Percentiles rank a stretch among this genome's conserved stretches.
Evolutionary conservation across 2,888 invertebrate genomes (phyloP).

Genomic region (Xiphydria camelus): DNA sequence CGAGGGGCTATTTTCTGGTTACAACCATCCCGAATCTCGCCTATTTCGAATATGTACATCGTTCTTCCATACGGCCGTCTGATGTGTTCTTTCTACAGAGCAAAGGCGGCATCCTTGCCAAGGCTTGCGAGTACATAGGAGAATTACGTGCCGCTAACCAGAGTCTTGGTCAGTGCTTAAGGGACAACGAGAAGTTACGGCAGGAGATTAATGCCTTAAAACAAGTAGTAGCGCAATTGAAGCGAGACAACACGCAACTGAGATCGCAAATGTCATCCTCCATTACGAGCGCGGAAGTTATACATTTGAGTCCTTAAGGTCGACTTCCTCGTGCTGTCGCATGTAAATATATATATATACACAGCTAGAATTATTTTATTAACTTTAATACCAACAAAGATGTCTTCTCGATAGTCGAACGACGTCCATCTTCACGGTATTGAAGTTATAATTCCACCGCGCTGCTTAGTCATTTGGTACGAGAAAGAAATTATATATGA

Average conservation of each 20-base stretch:
- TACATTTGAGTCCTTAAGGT: conserved; percentile 40
- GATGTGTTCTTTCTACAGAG: conserved; percentile 68
- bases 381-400: too few species aligned
- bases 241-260: conserved; percentile 76
- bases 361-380: too few species aligned
- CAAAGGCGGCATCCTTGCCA: conserved; percentile 93
- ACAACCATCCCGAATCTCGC: too few species aligned
- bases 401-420: too few species aligned
- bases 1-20: too few species aligned
- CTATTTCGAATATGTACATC: too few species aligned
- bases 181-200: conserved; percentile 74
- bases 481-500: too few species aligned
- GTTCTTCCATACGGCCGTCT: not conserved
- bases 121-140: conserved; percentile 92
- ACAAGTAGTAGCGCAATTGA: conserved; percentile 72
- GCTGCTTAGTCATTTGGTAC: too few species aligned
- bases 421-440: too few species aligned
- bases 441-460: too few species aligned
- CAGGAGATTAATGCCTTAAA: conserved; percentile 73
- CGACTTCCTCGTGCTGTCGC: conserved; percentile 1
- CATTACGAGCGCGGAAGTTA: conserved; percentile 29
- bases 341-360: conserved; percentile 15
- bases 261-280: conserved; percentile 60
- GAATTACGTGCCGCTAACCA: conserved; percentile 80
- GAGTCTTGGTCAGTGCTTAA: conserved; percentile 67